Base-by-base conservation (phyloP, 2,888 invertebrate genomes). In the Agrotis segetum region DNA sequence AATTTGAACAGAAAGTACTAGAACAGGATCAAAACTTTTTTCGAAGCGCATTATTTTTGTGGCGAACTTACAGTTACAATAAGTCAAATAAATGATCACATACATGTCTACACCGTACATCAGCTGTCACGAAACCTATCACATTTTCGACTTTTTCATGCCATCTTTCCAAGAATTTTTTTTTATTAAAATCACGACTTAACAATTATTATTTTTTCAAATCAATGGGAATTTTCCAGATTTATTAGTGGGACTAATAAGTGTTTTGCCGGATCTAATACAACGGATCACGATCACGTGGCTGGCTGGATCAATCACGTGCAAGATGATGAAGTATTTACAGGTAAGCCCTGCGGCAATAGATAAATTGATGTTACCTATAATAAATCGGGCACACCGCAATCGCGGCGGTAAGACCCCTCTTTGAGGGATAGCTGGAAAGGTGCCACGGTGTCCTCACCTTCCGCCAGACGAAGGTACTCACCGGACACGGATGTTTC, bases 271-370 rank as follows among this genome's bases (percentile, higher is more conserved):
- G 21, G 99, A 99, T 92, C 98, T 99, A 83, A 97, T 98, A 79
- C 99, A 99, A 97, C 97, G 98, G 86, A 98, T 98, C 78, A 99
- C 99, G 7, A 98, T 99, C 64, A 97, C 98, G 4, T 99, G 99
- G 98, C 97, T 98, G 74, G 98, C 98, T 7, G 99, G 99, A 14
- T 98, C 99, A 85, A 92, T 98, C 44, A 98, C 98, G 71, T 99
- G 99, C 96, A 99, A 99, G 95, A 92, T 98, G 88, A 98, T 99
- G 90, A 97, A 98, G 88, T 99, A 98, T 95, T 96, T 98, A 88
- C 98, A 98, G 96, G 97, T 97, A 91, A 87, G 72, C 16, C 29
- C 34, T 71, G 13, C 1, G 6, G 44, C 19, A 46, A 19, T 19
- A 0, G 13, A 47, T 47, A 50, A 46, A 58, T 59, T 52, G 17